Percentiles rank a stretch among this genome's conserved stretches.
Conservation (phyloP, 2,113 vertebrate genomes). For the Arenaria interpres region DNA sequence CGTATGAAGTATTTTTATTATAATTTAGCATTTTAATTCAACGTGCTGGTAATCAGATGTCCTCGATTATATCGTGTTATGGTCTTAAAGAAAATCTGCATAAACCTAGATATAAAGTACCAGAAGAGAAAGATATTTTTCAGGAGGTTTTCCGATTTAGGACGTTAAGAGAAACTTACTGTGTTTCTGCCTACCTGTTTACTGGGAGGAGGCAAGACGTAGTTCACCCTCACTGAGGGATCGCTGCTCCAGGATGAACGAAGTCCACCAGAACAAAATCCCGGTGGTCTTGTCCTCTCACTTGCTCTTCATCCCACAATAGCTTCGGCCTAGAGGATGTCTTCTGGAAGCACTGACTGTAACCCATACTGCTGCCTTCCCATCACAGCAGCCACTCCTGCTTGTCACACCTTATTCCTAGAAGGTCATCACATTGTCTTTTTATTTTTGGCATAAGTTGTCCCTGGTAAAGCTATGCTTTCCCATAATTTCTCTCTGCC, state of each 20-base stretch:
- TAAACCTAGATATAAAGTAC: neutral
- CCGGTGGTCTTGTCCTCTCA: neutral
- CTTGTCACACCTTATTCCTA: neutral
- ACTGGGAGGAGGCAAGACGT: neutral
- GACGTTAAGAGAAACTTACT: neutral
- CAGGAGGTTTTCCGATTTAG: neutral
- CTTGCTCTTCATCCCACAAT: neutral
- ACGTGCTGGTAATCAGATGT: neutral
- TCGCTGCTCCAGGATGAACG: neutral
- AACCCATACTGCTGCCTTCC: neutral
- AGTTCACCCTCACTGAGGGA: neutral
- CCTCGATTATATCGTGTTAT: neutral
- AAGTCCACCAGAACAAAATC: neutral
- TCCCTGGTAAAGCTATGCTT: neutral
- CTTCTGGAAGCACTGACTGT: neutral
- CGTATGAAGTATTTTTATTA: neutral
- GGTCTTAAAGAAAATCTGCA: neutral
- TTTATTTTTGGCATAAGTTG: neutral
- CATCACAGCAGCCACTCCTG: neutral
- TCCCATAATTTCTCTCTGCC: neutral
- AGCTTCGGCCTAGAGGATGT: neutral
- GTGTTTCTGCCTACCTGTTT: neutral
- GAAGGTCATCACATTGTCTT: neutral
- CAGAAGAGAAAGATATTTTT: neutral
- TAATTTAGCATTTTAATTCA: neutral